Conservation (phyloP, 2,113 vertebrate species). For the Pampusana beccarii region DNA sequence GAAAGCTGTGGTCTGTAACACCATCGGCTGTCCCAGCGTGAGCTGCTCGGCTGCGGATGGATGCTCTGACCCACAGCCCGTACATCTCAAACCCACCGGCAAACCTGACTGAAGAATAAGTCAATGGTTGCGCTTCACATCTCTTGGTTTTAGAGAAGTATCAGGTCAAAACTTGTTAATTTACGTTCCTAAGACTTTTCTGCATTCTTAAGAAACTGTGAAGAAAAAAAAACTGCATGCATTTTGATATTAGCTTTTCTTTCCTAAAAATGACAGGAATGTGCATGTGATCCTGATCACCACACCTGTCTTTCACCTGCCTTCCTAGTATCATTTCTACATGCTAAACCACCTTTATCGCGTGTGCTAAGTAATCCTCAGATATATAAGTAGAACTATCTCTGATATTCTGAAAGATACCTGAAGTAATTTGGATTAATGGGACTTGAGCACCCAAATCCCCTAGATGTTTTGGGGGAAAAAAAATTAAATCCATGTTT, state of each 20-base stretch:
- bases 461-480: neutral
- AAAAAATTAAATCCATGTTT: neutral
- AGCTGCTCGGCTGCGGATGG: neutral
- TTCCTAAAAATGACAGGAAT: neutral
- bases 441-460: neutral
- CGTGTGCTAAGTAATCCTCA: neutral
- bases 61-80: neutral
- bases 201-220: neutral
- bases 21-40: neutral
- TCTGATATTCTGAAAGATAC: neutral
- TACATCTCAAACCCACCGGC: neutral
- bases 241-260: neutral
- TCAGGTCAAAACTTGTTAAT: neutral
- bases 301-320: neutral
- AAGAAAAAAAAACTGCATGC: neutral
- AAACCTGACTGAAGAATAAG: neutral
- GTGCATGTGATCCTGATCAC: neutral
- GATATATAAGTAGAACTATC: neutral
- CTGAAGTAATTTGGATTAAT: neutral
- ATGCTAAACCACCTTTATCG: neutral
- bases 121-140: neutral
- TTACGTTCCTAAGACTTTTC: neutral
- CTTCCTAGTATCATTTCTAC: neutral
- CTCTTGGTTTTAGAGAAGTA: neutral
- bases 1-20: neutral